Percentiles rank a stretch among this genome's conserved stretches.
Evolutionary conservation across 2,797 vertebrate genomes (phyloP).

Genomic region (Neostethus bicornis): DNA sequence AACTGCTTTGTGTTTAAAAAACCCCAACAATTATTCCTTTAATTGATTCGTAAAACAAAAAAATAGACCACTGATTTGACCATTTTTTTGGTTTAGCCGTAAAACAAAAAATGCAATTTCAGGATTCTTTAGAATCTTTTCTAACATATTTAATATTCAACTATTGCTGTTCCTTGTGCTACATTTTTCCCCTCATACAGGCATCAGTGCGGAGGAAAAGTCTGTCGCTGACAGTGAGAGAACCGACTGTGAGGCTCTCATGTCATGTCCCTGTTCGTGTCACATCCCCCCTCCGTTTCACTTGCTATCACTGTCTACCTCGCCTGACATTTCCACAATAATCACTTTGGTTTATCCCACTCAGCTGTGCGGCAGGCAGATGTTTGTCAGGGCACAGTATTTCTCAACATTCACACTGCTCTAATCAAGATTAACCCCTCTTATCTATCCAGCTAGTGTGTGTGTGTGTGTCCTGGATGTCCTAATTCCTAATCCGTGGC

Average conservation of each 20-base stretch:
- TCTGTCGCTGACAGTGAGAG: constrained; percentile 59
- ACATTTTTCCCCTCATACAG: constrained; percentile 53
- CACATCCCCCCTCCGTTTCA: constrained; percentile 55
- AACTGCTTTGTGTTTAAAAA: constrained; percentile 2
- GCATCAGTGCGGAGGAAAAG: constrained; percentile 46
- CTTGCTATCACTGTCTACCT: constrained; percentile 64
- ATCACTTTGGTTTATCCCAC: constrained; percentile 82
- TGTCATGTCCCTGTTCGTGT: constrained; percentile 62
- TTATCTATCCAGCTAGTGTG: constrained; percentile 54
- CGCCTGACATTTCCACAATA: constrained; percentile 78
- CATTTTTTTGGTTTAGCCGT: too few species aligned
- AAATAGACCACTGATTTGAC: background rate
- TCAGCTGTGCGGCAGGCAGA: constrained; percentile 72
- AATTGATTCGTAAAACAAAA: constrained; percentile 1
- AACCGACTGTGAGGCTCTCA: constrained; percentile 65
- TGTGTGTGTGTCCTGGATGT: constrained; percentile 48
- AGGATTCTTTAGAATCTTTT: constrained; percentile 2
- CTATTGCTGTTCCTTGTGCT: constrained; percentile 27
- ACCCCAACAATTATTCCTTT: background rate
- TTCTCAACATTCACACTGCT: constrained; percentile 73
- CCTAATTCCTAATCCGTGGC: constrained; percentile 70
- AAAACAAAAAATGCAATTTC: background rate
- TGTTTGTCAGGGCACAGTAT: constrained; percentile 77
- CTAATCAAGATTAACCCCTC: constrained; percentile 77
- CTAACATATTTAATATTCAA: too few species aligned